phyloP scores from a whole-genome alignment of 2,113 vertebrate genomes.

The Dolichotis patagonum region DNA sequence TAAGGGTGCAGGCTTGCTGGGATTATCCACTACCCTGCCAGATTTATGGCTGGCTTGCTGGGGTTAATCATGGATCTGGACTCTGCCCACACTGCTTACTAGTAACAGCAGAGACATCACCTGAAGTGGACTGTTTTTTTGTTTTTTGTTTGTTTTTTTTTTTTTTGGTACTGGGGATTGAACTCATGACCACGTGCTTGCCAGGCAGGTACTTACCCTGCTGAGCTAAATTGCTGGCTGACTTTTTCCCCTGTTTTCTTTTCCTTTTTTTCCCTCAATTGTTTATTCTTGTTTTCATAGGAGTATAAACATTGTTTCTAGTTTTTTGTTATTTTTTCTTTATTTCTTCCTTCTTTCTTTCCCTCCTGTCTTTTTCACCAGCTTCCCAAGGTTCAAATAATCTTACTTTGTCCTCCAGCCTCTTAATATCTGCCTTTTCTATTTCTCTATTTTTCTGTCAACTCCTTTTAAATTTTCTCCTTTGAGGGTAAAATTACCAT shows the following conservation, averaged over 20 bases:
- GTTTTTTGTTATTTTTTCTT: no score
- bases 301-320: not conserved
- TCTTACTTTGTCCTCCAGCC: not conserved
- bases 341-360: not conserved
- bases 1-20: not conserved
- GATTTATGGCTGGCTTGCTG: not conserved
- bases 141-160: no score
- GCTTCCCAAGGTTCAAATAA: not conserved
- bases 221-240: no score
- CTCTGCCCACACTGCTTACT: not conserved
- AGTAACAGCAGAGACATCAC: not conserved
- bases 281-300: not conserved
- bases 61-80: not conserved
- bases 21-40: not conserved
- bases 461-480: not conserved
- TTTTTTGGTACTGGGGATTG: no score
- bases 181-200: no score
- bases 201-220: no score
- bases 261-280: not conserved
- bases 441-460: not conserved
- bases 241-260: not conserved
- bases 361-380: not conserved
- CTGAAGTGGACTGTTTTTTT: not conserved
- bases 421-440: not conserved
- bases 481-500: not conserved